Conservation (phyloP, 1,140 invertebrate species). For the Danaus plexippus region DNA sequence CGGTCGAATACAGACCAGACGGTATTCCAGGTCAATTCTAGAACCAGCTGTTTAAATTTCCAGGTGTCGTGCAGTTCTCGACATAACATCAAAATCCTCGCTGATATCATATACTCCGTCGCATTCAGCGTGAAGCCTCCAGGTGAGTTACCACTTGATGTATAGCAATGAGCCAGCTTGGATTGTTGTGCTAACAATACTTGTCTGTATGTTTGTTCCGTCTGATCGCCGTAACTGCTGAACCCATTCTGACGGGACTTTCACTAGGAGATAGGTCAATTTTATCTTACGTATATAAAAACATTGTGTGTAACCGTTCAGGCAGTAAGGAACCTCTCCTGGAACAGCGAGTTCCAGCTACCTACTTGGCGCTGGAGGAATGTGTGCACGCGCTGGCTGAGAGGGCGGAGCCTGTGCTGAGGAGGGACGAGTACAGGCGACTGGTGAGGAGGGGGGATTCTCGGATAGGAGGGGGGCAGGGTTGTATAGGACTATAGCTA, state of each 20-base stretch:
- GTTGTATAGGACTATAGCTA: no score
- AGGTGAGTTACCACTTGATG: slow-evolving; percentile 49
- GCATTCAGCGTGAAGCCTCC: slow-evolving; percentile 93
- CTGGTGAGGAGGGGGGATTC: slow-evolving; percentile 40
- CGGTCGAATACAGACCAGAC: no score
- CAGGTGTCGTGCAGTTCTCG: slow-evolving; percentile 82
- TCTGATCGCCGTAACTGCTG: no score
- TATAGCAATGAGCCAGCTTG: no score
- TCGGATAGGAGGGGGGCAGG: no score
- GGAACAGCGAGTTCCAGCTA: slow-evolving; percentile 95
- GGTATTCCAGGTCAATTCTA: no score
- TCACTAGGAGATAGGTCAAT: no score
- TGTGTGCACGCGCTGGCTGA: slow-evolving; percentile 89
- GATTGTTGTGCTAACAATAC: no score
- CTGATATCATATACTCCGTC: slow-evolving; percentile 94
- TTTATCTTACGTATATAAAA: no score
- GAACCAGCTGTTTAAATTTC: not conserved
- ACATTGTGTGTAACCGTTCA: slow-evolving; percentile 28
- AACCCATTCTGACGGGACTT: no score
- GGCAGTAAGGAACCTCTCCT: slow-evolving; percentile 92
- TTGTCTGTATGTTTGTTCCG: no score
- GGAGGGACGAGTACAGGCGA: slow-evolving; percentile 86
- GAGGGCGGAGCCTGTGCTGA: slow-evolving; percentile 89
- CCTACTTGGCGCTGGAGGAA: slow-evolving; percentile 95
- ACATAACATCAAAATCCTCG: slow-evolving; percentile 92